Conservation (phyloP, 2,888 invertebrate species). For the Cactoblastis cactorum region DNA sequence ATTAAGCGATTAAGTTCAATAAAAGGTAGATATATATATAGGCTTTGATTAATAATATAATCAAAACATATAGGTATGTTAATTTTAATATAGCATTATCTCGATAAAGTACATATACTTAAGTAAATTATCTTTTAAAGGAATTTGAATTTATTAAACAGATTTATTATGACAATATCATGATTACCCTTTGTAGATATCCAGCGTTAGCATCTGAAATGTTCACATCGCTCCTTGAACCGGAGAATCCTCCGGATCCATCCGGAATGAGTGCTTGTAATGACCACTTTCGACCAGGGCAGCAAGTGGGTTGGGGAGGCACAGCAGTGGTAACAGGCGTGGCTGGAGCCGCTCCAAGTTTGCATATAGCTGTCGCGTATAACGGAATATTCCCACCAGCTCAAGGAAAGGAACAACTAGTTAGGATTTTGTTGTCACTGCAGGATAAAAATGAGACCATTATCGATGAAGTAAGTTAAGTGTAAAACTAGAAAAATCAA, state of each 20-base stretch:
- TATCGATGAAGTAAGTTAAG: constrained; percentile 81
- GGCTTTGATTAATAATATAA: neutral
- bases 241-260: constrained; percentile 84
- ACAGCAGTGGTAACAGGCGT: constrained; percentile 92
- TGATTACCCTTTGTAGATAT: constrained; percentile 61
- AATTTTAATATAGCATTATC: too few species aligned
- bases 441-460: constrained; percentile 86
- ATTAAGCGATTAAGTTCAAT: constrained; percentile 13
- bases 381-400: constrained; percentile 87
- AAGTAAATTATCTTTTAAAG: too few species aligned
- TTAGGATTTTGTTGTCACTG: constrained; percentile 84
- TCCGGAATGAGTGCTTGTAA: constrained; percentile 71
- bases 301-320: constrained; percentile 88
- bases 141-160: too few species aligned
- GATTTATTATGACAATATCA: too few species aligned
- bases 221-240: constrained; percentile 86
- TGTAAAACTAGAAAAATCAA: too few species aligned
- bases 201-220: constrained; percentile 88
- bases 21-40: neutral
- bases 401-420: constrained; percentile 77
- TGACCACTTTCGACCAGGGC: constrained; percentile 69
- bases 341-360: constrained; percentile 87
- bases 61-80: too few species aligned
- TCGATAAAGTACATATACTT: too few species aligned
- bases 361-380: constrained; percentile 89